Conservation (phyloP, 2,113 vertebrate genomes). For the Nansenia antarctica region DNA sequence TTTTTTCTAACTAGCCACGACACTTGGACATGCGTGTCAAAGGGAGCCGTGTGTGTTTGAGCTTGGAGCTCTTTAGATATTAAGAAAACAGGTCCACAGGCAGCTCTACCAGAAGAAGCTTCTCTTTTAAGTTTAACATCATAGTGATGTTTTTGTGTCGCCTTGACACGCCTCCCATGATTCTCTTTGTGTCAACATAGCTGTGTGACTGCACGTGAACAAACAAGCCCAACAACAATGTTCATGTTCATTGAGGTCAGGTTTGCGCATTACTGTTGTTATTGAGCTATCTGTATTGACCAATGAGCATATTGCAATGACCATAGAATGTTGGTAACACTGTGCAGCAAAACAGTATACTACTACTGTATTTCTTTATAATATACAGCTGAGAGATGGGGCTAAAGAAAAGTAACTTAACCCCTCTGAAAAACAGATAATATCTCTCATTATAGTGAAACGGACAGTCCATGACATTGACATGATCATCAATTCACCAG, state of each 20-base stretch:
- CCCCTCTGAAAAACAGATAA: too few species aligned
- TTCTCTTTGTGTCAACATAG: neutral
- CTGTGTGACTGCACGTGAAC: neutral
- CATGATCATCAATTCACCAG: too few species aligned
- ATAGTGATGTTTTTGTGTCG: neutral
- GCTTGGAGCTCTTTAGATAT: too few species aligned
- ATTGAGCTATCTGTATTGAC: neutral
- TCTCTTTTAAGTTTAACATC: neutral
- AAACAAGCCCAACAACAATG: neutral
- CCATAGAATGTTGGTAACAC: neutral
- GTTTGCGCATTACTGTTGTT: slow-evolving; percentile 6
- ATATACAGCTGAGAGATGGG: too few species aligned
- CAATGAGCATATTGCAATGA: neutral
- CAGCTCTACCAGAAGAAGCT: neutral
- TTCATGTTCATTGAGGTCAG: neutral
- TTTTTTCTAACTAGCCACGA: too few species aligned
- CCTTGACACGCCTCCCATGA: neutral
- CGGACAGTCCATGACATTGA: too few species aligned
- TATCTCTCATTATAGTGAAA: too few species aligned
- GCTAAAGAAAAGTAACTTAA: too few species aligned
- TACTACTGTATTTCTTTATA: neutral
- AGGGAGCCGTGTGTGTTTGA: too few species aligned
- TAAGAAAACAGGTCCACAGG: neutral
- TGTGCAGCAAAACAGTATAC: neutral
- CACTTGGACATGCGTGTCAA: neutral